Base-by-base conservation (phyloP, 2,113 vertebrate species). In the Lonchura striata region DNA sequence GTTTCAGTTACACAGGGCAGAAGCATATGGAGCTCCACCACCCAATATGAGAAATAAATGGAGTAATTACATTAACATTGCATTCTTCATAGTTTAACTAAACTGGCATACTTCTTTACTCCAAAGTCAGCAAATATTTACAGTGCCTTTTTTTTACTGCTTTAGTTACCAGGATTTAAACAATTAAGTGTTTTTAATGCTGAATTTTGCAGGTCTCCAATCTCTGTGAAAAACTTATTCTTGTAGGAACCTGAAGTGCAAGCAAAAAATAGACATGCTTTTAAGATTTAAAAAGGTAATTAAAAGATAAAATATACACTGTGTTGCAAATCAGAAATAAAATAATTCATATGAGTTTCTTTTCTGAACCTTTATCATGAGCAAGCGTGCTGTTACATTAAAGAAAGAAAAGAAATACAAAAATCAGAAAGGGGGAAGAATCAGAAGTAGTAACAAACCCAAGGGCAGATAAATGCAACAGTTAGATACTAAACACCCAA, bases 261-360 rank as follows among this genome's bases (percentile, higher is more conserved):
- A 59, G 21, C 39, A 66, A 50, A 65, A 82, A 86, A 46, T 0
- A 70, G 28, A 92, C 37, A 77, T 31, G 33, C 11, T 53, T 83
- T 69, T 31, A 69, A 69, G n/a, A 79, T 23, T 60, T 19, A 39
- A 69, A 80, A 76, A 72, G 9, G 6, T 24, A 72, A 41, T 63
- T 42, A 37, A 89, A 76, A 69, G 35, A 31, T 37, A 41, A 86
- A 31, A 57, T 37, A 92, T 7, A 77, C 15, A 83, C 8, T 39
- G 33, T 44, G 70, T 59, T 84, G 22, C 33, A 57, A 84, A 50
- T 42, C 18, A 66, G 42, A 86, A 80, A 65, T 59, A 66, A 83
- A 0, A 1, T 7, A 52, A 66, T 15, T 88, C 11, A 21, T 13
- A 1, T 4, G 2, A 41, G 9, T 50, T 18, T 41, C 2, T 63